These are phyloP conservation scores for Potamarius usumacintae DNA, from an alignment of 2,113 vertebrate species.

Conservation along the genomic window DNA sequence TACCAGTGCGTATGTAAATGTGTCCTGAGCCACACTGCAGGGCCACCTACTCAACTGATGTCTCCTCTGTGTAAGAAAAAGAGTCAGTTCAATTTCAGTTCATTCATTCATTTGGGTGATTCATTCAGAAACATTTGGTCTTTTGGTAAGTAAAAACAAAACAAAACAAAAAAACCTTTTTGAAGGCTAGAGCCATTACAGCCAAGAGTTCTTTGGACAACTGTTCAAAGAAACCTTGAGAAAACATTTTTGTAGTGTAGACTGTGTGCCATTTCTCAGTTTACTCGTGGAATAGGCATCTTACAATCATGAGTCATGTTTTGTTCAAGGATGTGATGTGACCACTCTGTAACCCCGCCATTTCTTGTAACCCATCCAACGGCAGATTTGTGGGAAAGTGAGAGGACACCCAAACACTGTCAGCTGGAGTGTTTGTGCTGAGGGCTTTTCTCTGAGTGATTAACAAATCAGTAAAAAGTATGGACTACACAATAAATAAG, in stretches of 20 bases:
- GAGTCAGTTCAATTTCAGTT: no score
- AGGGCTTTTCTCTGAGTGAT: neutral
- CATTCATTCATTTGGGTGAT: no score
- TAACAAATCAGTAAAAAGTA: neutral
- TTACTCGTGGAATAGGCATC: neutral
- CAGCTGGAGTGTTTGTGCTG: neutral
- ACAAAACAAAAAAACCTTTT: neutral
- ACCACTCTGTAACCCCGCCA: neutral
- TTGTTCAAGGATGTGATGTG: slow-evolving; percentile 2
- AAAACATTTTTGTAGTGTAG: neutral
- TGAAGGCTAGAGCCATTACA: neutral
- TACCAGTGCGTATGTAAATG: no score
- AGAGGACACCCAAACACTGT: neutral
- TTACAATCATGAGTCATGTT: neutral
- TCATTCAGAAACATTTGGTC: no score
- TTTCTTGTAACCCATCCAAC: neutral
- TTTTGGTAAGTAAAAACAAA: neutral
- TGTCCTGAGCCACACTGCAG: no score
- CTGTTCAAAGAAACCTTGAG: neutral
- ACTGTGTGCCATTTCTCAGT: neutral
- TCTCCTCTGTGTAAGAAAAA: no score
- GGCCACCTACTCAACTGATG: no score
- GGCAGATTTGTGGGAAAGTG: neutral
- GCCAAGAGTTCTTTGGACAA: neutral
- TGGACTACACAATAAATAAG: neutral